A percentile compares a stretch with the other conserved stretches of the same genome.
Conservation (phyloP, 92 coral and sea anemone species). For the Actinernus sp. region DNA sequence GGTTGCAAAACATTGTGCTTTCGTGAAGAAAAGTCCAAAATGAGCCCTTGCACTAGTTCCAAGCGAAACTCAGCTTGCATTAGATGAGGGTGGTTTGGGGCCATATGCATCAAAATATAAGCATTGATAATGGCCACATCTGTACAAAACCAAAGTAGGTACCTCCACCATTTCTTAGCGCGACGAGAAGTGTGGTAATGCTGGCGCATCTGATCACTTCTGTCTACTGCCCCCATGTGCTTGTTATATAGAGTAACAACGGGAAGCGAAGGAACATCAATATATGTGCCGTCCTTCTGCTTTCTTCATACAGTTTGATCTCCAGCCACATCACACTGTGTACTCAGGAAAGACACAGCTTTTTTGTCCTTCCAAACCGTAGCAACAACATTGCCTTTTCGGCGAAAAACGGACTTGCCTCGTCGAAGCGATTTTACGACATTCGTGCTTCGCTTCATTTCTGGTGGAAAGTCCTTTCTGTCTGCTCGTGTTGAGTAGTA, state of each 20-base stretch:
- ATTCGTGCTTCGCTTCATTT: too few species aligned
- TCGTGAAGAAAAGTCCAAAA: slow-evolving; percentile 33
- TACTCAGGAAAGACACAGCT: slow-evolving; percentile 41
- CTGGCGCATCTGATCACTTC: too few species aligned
- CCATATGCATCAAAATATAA: too few species aligned
- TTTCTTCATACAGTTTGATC: slow-evolving; percentile 14
- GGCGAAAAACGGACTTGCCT: slow-evolving; percentile 31
- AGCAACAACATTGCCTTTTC: slow-evolving; percentile 17
- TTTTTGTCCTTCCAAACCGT: slow-evolving; percentile 67
- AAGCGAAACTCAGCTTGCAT: slow-evolving; percentile 44
- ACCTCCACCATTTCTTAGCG: too few species aligned
- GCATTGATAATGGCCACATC: too few species aligned
- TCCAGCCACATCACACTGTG: slow-evolving; percentile 18
- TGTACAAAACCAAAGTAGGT: too few species aligned
- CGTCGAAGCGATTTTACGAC: too few species aligned
- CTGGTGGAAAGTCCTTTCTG: too few species aligned
- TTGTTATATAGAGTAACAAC: slow-evolving; percentile 35
- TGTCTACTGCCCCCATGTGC: slow-evolving; percentile 55
- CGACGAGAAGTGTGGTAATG: too few species aligned
- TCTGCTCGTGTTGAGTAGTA: too few species aligned
- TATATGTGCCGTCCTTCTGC: slow-evolving; percentile 19
- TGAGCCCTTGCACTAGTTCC: slow-evolving; percentile 35
- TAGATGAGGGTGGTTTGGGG: too few species aligned
- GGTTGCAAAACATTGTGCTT: slow-evolving; percentile 7
- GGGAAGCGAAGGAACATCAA: slow-evolving; percentile 24